Base-by-base conservation (phyloP, 1,140 invertebrate genomes). In the Hyposmocoma kahamanoa region DNA sequence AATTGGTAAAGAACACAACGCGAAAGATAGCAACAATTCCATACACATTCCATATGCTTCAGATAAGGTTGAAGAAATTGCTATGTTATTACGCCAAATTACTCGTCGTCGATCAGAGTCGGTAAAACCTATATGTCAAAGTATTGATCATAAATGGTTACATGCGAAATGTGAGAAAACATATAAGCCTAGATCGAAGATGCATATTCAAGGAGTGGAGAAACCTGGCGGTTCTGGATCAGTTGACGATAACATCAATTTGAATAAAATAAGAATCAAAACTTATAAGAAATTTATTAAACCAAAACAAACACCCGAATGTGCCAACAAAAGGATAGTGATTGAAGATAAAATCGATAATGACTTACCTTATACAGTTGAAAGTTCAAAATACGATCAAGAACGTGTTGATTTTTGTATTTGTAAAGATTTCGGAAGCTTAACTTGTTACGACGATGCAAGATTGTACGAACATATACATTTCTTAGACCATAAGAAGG, bases 171-270 rank as follows among this genome's bases (percentile, higher is more conserved):
- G 39, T 42, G 56, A 56, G 26, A 56, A 54, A 45, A 51, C 43
- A 13, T 65, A 71, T 21, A 21, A 8, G 5, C 3, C 22, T 1
- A 43, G 20, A 45, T 67, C 72, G 3, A 81, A 81, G 62, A 59
- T 66, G 47, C 65, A 60, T 44, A 71, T 76, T 43, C 81, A 84
- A 57, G 82, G 84, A 28, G 79, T 87, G 34, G 84, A 87, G 67
- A 84, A 87, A 58, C 81, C 83, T 42, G 82, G 82, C 68, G 84
- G 84, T 18, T 22, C 18, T 39, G 22, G 55, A 39, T 58, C 28
- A 38, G 24, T 38, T 26, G 15, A 53, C 39, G 22, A 56, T 41
- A 26, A 47, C 49, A 11, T 36, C 19, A 56, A 44, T 56, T 59
- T 65, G 41, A 59, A 67, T 45, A 22, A 60, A 57, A 41, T 53